phyloP scores from a whole-genome alignment of 2,888 invertebrate genomes.

The Helicoverpa assulta region DNA sequence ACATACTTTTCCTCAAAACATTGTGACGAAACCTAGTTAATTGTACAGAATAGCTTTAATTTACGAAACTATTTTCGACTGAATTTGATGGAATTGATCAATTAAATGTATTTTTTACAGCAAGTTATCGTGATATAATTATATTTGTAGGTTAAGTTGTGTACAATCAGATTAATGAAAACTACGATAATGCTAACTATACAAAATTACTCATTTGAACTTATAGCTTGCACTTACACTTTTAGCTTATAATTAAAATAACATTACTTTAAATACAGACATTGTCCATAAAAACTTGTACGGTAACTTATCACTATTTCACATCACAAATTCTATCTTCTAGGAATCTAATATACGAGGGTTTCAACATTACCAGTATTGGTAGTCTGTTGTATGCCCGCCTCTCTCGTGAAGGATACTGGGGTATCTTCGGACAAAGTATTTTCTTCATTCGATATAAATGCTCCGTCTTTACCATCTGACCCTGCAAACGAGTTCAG shows the following conservation, averaged over 20 bases:
- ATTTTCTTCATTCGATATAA: conserved; percentile 68
- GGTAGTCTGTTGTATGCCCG: conserved; percentile 81
- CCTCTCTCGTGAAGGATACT: conserved; percentile 79
- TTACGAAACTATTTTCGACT: no score
- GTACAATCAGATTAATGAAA: no score
- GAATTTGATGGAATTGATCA: no score
- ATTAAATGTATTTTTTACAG: no score
- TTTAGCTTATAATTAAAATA: not conserved
- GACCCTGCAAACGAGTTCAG: conserved; percentile 72
- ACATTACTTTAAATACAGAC: not conserved
- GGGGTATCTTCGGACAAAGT: conserved; percentile 72
- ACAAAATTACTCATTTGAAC: not conserved
- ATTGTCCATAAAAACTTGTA: not conserved
- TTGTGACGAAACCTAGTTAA: not conserved
- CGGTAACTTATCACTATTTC: not conserved
- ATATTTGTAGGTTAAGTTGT: no score
- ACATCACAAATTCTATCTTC: conserved; percentile 7
- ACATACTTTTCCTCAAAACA: conserved; percentile 6
- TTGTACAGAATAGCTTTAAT: not conserved
- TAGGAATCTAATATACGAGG: conserved; percentile 73
- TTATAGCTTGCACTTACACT: not conserved
- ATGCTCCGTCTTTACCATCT: conserved; percentile 67
- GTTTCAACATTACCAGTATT: conserved; percentile 82
- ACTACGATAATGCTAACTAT: not conserved
- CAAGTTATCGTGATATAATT: no score